These are phyloP conservation scores for Glareola pratincola DNA, from an alignment of 2,113 vertebrate genomes.

Conservation along the genomic window DNA sequence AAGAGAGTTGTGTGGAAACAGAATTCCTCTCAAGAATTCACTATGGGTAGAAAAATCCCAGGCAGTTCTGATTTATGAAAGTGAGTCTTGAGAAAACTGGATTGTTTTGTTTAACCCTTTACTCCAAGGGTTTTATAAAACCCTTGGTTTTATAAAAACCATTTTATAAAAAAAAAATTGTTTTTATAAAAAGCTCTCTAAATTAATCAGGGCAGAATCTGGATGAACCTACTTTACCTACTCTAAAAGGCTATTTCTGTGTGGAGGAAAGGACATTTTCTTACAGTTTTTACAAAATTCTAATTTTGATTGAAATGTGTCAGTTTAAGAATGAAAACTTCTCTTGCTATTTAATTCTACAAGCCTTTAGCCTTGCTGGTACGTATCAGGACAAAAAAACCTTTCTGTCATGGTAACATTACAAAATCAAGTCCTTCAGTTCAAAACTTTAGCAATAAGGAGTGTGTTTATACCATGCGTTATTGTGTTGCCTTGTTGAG, in stretches of 20 bases:
- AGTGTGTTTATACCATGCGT: background rate
- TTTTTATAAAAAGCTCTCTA: background rate
- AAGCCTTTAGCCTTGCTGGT: background rate
- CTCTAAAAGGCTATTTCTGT: background rate
- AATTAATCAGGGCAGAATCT: background rate
- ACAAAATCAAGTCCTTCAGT: background rate
- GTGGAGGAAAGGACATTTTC: background rate
- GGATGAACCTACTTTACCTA: background rate
- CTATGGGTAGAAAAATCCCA: background rate
- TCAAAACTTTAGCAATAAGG: background rate
- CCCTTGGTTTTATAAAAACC: no score
- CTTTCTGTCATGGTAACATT: background rate
- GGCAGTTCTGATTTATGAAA: background rate
- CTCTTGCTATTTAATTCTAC: background rate
- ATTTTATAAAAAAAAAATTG: no score
- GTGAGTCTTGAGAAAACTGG: background rate
- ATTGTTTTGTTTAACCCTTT: background rate
- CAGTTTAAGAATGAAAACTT: background rate
- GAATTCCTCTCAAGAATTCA: background rate
- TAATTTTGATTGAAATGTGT: fast-evolving
- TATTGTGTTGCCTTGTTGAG: fast-evolving
- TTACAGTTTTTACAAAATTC: background rate
- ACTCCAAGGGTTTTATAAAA: no score
- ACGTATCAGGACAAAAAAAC: background rate
- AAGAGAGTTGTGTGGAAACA: background rate